Percentiles rank a stretch among this genome's conserved stretches.
phyloP scores from a whole-genome alignment of 2,888 invertebrate genomes.

The Thera britannica region DNA sequence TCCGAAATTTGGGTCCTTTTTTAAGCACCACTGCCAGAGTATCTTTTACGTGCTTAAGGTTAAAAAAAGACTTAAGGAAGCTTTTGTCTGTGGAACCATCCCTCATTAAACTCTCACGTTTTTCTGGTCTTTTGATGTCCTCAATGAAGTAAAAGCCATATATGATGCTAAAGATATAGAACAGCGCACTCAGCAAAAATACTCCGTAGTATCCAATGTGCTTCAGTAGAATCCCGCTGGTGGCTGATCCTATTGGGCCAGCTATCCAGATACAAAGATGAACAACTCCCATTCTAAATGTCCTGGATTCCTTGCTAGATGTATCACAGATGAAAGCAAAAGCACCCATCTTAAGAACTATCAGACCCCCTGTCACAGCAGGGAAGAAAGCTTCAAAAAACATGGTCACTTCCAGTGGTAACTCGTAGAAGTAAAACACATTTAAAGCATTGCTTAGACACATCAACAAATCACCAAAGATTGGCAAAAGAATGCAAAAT shows the following conservation, averaged over 20 bases:
- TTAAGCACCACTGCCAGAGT: conserved; percentile 81
- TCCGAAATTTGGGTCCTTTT: conserved; percentile 69
- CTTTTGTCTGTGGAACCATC: conserved; percentile 6
- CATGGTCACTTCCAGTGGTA: conserved; percentile 81
- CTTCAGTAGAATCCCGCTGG: conserved; percentile 72
- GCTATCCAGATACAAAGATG: conserved; percentile 68
- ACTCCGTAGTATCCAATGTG: conserved; percentile 82
- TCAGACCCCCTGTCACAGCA: conserved; percentile 83
- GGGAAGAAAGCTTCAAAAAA: conserved; percentile 81
- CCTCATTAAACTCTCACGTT: conserved; percentile 21
- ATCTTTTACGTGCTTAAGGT: conserved; percentile 78
- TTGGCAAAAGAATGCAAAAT: conserved; percentile 83
- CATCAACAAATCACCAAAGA: conserved; percentile 80
- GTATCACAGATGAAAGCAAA: conserved; percentile 86
- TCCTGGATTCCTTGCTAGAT: conserved; percentile 82
- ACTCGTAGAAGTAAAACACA: conserved; percentile 80
- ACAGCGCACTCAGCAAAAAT: conserved; percentile 68
- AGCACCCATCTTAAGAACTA: conserved; percentile 75
- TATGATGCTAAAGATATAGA: conserved; percentile 71
- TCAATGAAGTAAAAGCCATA: conserved; percentile 75
- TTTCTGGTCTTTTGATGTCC: conserved; percentile 62
- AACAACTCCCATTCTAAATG: conserved; percentile 85
- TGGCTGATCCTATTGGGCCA: conserved; percentile 69
- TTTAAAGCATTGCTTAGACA: conserved; percentile 79
- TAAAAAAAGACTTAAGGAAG: conserved; percentile 78